phyloP scores from a whole-genome alignment of 37 sponge, comb jelly and placozoan species.

The Chondrosia reniformis region DNA sequence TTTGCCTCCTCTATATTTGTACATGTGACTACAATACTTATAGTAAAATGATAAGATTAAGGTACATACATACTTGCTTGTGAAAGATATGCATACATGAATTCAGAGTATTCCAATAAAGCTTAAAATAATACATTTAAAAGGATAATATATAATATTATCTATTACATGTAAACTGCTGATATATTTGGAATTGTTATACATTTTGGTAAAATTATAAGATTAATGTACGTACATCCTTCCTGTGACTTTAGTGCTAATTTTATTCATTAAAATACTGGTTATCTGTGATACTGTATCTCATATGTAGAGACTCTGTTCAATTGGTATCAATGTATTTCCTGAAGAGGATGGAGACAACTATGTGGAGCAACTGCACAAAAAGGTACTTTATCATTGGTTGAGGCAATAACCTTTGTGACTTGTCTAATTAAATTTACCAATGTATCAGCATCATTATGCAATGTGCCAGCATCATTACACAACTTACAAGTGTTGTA shows the following conservation, averaged over 20 bases:
- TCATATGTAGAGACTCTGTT: constrained; percentile 25
- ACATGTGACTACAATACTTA: not conserved
- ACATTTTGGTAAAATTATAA: no score
- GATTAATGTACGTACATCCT: no score
- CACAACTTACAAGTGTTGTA: no score
- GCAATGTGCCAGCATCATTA: no score
- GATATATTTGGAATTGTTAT: no score
- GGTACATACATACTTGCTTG: not conserved
- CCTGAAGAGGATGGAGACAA: constrained; percentile 43
- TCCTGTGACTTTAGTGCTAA: no score
- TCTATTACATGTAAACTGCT: no score
- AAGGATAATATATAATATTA: no score
- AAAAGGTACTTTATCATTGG: constrained; percentile 5
- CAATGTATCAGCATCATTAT: no score
- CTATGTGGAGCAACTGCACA: constrained; percentile 33
- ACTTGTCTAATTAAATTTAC: not conserved
- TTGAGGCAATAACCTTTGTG: not conserved
- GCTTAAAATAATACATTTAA: no score
- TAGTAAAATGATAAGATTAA: not conserved
- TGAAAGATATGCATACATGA: not conserved
- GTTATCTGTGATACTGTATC: not conserved
- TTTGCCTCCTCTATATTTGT: not conserved
- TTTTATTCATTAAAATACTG: no score
- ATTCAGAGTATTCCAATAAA: not conserved
- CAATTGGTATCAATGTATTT: constrained; percentile 36